These are phyloP conservation scores for Drosophila obscura DNA, from an alignment of 1,140 invertebrate genomes.

Conservation along the genomic window DNA sequence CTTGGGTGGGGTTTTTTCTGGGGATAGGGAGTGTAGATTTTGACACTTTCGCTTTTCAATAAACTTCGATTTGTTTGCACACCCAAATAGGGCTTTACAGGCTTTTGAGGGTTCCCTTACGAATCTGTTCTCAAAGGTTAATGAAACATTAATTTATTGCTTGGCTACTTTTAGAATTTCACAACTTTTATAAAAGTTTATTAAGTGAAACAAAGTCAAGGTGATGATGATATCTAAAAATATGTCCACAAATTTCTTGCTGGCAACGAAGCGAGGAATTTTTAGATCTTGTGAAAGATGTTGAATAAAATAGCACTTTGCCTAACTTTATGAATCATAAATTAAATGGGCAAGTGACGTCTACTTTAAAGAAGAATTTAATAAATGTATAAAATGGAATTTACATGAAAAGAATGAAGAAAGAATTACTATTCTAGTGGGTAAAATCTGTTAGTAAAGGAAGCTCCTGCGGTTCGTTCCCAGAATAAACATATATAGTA, in stretches of 20 bases:
- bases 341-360: neutral
- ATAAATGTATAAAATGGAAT: no score
- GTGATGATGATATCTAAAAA: conserved; percentile 20
- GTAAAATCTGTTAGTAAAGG: no score
- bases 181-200: conserved; percentile 9
- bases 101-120: conserved; percentile 10
- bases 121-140: neutral
- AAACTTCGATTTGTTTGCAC: conserved; percentile 9
- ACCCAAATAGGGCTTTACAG: conserved; percentile 6
- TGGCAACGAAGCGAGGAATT: neutral
- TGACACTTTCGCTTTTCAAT: conserved; percentile 67
- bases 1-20: conserved; percentile 8
- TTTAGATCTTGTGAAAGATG: conserved; percentile 13
- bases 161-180: conserved; percentile 10
- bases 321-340: conserved; percentile 3
- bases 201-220: conserved; percentile 42
- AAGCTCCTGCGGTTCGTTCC: no score
- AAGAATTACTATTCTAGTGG: no score
- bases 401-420: no score
- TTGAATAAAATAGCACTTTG: neutral
- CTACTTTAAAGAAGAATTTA: no score
- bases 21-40: conserved; percentile 7
- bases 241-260: conserved; percentile 9
- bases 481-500: no score
- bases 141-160: conserved; percentile 23